Percentiles rank a stretch among this genome's conserved stretches.
These are phyloP conservation scores for Drosophila nasuta DNA, from an alignment of 1,140 invertebrate genomes.

Conservation along the genomic window DNA sequence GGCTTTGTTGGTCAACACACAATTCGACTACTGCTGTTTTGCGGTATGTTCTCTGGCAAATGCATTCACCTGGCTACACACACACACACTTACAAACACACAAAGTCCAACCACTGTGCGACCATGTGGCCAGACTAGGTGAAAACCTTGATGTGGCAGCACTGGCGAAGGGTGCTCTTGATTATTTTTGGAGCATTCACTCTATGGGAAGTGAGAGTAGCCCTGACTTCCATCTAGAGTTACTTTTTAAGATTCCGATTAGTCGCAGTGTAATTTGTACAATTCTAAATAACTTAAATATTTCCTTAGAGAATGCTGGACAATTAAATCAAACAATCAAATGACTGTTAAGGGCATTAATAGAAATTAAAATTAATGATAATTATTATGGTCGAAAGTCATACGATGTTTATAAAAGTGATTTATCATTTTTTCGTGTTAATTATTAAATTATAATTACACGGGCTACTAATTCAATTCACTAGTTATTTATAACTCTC, in stretches of 20 bases:
- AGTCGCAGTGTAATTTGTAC: slow-evolving; percentile 4
- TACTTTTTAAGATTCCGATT: slow-evolving; percentile 8
- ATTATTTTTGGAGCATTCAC: slow-evolving; percentile 20
- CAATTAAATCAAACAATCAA: neutral
- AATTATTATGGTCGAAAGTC: slow-evolving; percentile 1
- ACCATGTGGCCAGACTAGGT: slow-evolving; percentile 50
- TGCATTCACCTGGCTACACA: slow-evolving; percentile 56
- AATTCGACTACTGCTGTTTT: slow-evolving; percentile 12
- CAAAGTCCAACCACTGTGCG: slow-evolving; percentile 43
- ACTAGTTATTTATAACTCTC: slow-evolving; percentile 14
- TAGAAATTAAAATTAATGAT: neutral
- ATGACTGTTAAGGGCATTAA: neutral
- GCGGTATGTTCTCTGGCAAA: slow-evolving; percentile 42
- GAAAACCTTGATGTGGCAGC: slow-evolving; percentile 54
- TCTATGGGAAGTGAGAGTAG: slow-evolving; percentile 25
- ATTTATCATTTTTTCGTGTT: neutral
- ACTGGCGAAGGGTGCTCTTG: slow-evolving; percentile 54
- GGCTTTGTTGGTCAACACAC: slow-evolving; percentile 42
- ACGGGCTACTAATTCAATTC: neutral
- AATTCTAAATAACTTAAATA: neutral
- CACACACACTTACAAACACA: neutral
- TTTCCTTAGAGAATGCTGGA: slow-evolving; percentile 1
- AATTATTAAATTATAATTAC: neutral
- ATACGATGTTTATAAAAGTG: neutral
- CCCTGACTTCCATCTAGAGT: slow-evolving; percentile 38